Evolutionary conservation across 2,113 vertebrate genomes (phyloP).

Genomic region (Apodemus speciosus): DNA sequence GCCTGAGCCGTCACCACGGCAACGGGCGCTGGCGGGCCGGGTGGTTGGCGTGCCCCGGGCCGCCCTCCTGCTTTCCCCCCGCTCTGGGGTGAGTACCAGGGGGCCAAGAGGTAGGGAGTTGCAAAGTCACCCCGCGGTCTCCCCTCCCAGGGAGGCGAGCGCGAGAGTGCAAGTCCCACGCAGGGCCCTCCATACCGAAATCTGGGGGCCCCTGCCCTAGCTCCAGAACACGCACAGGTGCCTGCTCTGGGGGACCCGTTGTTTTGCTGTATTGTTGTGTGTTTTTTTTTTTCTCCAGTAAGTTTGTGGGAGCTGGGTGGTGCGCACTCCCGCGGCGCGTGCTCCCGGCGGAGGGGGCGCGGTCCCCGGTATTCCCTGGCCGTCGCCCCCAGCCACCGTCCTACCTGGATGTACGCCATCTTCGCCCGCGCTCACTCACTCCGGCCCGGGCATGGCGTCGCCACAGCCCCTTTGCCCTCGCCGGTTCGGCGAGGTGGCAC

Average conservation of each 20-base stretch:
- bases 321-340: neutral
- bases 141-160: neutral
- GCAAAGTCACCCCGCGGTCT: conserved; percentile 28
- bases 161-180: neutral
- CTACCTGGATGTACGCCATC: conserved; percentile 86
- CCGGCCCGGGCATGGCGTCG: conserved; percentile 75
- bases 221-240: conserved; percentile 41
- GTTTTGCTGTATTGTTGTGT: neutral
- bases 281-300: conserved; percentile 5
- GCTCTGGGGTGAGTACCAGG: conserved; percentile 60
- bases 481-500: conserved; percentile 43
- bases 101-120: neutral
- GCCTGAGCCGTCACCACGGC: conserved; percentile 78
- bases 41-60: conserved; percentile 66
- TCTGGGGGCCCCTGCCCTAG: conserved; percentile 36
- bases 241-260: conserved; percentile 45
- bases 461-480: conserved; percentile 74
- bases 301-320: conserved; percentile 64
- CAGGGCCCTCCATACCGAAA: neutral
- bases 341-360: conserved; percentile 47
- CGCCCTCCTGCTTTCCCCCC: conserved; percentile 59
- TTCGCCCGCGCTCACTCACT: conserved; percentile 78
- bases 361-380: conserved; percentile 15
- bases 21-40: conserved; percentile 78
- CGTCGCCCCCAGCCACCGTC: conserved; percentile 66